Evolutionary conservation across 2,113 vertebrate species (phyloP).

Genomic region (Rattus norvegicus): DNA sequence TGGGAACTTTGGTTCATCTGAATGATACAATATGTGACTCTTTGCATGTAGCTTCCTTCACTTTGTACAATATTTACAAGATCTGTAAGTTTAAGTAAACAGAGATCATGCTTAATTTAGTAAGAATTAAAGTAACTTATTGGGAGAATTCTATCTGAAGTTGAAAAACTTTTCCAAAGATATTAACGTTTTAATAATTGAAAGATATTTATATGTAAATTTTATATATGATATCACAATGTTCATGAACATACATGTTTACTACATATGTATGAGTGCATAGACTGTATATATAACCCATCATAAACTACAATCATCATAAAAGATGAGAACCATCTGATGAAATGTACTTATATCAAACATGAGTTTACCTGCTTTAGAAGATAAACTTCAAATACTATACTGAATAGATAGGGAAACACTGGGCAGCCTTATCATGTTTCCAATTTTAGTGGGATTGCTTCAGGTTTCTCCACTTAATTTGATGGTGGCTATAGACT

Average conservation of each 20-base stretch:
- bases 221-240: background rate
- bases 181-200: background rate
- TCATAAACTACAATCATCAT: background rate
- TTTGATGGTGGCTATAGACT: too few species aligned
- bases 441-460: too few species aligned
- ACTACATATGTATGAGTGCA: background rate
- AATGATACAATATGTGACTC: background rate
- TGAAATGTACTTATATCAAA: background rate
- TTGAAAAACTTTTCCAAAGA: background rate
- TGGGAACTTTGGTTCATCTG: background rate
- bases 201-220: background rate
- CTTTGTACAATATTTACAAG: background rate
- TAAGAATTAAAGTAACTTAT: background rate
- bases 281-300: background rate
- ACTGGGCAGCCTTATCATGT: too few species aligned
- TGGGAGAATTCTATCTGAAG: background rate
- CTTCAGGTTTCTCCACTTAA: too few species aligned
- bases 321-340: background rate
- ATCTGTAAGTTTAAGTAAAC: background rate
- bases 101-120: background rate
- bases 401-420: too few species aligned
- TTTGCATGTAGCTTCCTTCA: background rate
- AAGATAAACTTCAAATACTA: background rate
- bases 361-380: background rate
- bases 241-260: background rate